Conservation (phyloP, 2,113 vertebrate genomes). For the Grantiella picta region DNA sequence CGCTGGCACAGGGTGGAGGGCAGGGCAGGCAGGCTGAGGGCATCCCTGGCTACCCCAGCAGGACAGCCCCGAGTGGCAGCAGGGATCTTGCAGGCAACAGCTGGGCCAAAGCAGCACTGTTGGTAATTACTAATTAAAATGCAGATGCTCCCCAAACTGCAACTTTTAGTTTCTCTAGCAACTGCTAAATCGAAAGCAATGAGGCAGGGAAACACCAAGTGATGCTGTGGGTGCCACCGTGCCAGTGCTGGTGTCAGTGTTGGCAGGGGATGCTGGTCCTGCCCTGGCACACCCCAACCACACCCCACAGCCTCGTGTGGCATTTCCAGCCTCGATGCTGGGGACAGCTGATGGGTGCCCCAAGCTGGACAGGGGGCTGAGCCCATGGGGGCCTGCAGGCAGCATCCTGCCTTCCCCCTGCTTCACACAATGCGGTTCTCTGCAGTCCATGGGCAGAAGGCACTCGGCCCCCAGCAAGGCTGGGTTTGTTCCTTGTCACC, state of each 20-base stretch:
- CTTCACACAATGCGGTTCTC: background rate
- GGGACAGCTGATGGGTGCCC: background rate
- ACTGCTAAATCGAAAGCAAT: constrained; percentile 39
- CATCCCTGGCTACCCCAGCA: rapidly evolving
- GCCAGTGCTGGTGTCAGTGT: background rate
- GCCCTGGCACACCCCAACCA: background rate
- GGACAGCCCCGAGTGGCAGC: background rate
- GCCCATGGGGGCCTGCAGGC: rapidly evolving
- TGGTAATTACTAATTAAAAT: constrained; percentile 50
- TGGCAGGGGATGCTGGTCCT: background rate
- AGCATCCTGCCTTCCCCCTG: background rate
- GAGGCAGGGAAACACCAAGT: background rate
- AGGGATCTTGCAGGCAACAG: background rate
- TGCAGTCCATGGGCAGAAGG: background rate
- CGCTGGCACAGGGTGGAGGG: background rate
- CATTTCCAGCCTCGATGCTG: background rate
- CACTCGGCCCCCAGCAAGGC: background rate
- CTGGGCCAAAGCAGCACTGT: background rate
- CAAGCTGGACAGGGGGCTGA: rapidly evolving
- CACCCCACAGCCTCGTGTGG: rapidly evolving
- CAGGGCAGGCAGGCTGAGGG: background rate
- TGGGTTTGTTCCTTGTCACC: background rate
- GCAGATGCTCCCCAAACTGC: constrained; percentile 36
- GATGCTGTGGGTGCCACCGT: rapidly evolving
- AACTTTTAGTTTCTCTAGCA: constrained; percentile 45